Evolutionary conservation across 2,888 invertebrate genomes (phyloP).

Genomic region (Stenodema calcarata): DNA sequence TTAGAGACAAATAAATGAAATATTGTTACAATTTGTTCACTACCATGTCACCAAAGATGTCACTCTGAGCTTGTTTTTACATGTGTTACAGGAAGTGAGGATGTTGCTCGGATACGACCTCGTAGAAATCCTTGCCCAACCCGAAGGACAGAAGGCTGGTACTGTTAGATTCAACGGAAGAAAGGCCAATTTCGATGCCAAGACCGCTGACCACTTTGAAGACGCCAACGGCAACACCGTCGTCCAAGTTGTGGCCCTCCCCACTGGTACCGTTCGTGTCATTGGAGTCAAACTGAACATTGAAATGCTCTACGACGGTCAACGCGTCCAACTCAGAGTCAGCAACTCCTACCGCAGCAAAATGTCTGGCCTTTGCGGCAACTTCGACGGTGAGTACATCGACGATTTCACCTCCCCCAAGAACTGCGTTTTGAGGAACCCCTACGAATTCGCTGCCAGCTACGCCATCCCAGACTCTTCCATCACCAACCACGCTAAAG

Average conservation of each 20-base stretch:
- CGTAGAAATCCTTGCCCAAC: constrained; percentile 59
- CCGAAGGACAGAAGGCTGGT: constrained; percentile 51
- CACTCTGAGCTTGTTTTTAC: too few relatives aligned
- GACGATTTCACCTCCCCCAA: constrained; percentile 69
- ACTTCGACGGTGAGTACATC: constrained; percentile 66
- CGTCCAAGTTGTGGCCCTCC: constrained; percentile 63
- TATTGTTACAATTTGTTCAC: too few relatives aligned
- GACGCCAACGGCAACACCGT: constrained; percentile 59
- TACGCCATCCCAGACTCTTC: constrained; percentile 64
- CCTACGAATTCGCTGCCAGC: constrained; percentile 66
- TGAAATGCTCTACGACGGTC: constrained; percentile 68
- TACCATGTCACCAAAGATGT: too few relatives aligned
- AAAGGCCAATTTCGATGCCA: constrained; percentile 59
- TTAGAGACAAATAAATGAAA: too few relatives aligned
- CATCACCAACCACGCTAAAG: constrained; percentile 55
- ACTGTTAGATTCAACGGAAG: constrained; percentile 59
- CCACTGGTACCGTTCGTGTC: constrained; percentile 67
- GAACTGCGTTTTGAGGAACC: constrained; percentile 65
- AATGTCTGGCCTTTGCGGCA: constrained; percentile 72
- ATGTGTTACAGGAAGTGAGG: constrained; percentile 61
- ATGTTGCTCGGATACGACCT: constrained; percentile 63
- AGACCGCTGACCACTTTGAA: constrained; percentile 63
- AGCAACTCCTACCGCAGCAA: constrained; percentile 65
- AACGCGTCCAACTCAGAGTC: constrained; percentile 64
- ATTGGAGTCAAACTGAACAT: constrained; percentile 63